Evolutionary conservation across 2,113 vertebrate genomes (phyloP), one percentile per base, ranked within the genome.

Genomic region (Oncorhynchus keta): DNA sequence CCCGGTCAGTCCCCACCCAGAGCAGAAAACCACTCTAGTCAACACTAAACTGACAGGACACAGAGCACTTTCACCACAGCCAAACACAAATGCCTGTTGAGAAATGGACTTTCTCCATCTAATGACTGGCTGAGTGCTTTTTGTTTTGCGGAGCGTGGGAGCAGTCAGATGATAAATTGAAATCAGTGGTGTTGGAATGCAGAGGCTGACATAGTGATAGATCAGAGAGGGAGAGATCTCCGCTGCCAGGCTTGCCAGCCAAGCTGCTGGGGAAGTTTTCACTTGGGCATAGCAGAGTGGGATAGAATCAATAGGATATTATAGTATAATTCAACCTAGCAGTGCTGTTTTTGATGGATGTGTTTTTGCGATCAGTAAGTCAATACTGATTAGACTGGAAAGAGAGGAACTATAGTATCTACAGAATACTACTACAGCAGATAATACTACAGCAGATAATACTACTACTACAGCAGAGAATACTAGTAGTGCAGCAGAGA

Each of bases 171-270:
- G 77, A 77, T 69, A 35, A 67, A 65, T 32, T 18, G 73, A 75
- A 79, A 69, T 45, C 66, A 64, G 68, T 62, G 35, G 73, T 49
- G 51, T 76, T 73, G 77, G 68, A 62, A 51, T 76, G 61, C 70
- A 70, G 72, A 7, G 30, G 72, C 75, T 69, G 79, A 81, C 83
- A 77, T 68, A 65, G 51, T 72, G 74, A 65, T 71, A 16, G 30
- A 64, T 73, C 72, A 49, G 49, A 64, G 32, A 55, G 51, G 65
- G 68, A 2, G 61, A 67, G 26, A 30, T 67, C 65, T 28, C 51
- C 65, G 14, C 26, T 67, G 22, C 26, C 26, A 22, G 59, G 7
- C 59, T n/a, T 67, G 65, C 24, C 65, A 67, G 65, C 65, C 11
- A 67, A 67, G 65, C 65, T 67, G 24, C 14, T 16, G 3, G 65